Base-by-base conservation (phyloP, 92 coral and sea anemone species). In the Porites lobata region DNA sequence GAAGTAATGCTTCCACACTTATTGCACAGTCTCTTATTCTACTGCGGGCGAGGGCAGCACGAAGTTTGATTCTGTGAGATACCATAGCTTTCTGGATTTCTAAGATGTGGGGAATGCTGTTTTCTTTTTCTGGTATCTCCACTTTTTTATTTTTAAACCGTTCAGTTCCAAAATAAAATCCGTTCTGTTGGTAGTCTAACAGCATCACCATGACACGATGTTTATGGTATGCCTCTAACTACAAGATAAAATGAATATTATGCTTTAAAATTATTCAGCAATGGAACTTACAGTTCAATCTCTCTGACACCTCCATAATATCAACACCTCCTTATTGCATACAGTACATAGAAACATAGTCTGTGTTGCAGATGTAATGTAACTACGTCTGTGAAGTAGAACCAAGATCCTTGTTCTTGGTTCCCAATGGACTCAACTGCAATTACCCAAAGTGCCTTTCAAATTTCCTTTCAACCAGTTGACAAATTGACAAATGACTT, bases 121-220 rank as follows among this genome's bases (percentile, higher is more conserved):
- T 94, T 50, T 85, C 93, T 52, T 82, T 92, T 82, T 95, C 87
- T 56, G 78, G 86, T 50, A 79, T 63, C 54, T 65, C 82, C 19
- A 85, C 64, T 72, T 86, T 80, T 68, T 88, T 89, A 70, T 82
- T 77, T 62, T 70, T 87, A 53, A 69, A 89, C 8, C 91, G 85
- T 58, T 94, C 95, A 86, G 82, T 93, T 80, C 98, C 99, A 91
- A 97, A 97, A 89, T 92, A 96, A 85, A 97, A 97, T 75, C 95
- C 98, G 89, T 97, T 97, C 75, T 97, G 99, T 87, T 97, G 99
- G 77, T 97, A 97, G 84, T 97, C 99, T 38, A 97, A 92, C 29
- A 97, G 76, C 85, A 94, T 80, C n/a, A 97, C 97, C 92, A 90
- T 90, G 15, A 97, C 98, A 56, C 95, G 89, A 77, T 97, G 96